A percentile compares a stretch with the other conserved stretches of the same genome.
phyloP scores from a whole-genome alignment of 2,888 invertebrate species.

The Tetramorium bicarinatum region DNA sequence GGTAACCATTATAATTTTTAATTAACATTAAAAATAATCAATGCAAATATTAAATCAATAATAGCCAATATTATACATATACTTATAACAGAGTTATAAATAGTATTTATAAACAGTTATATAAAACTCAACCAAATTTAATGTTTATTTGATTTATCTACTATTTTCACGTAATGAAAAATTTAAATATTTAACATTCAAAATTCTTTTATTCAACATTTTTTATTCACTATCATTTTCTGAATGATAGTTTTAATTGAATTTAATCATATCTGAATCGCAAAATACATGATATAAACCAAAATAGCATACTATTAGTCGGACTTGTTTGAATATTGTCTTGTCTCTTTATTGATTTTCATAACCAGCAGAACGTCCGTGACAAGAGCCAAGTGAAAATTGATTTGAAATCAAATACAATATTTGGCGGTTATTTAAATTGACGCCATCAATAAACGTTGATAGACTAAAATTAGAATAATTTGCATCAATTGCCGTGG shows the following conservation, averaged over 20 bases:
- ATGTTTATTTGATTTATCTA: not conserved
- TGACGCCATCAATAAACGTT: not conserved
- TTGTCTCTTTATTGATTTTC: not conserved
- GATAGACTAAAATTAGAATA: not conserved
- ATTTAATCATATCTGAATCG: not conserved
- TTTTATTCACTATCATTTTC: not conserved
- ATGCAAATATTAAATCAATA: not conserved
- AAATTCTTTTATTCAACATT: not conserved
- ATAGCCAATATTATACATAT: not conserved
- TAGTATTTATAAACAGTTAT: no score
- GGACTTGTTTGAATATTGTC: not conserved
- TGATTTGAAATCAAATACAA: not conserved
- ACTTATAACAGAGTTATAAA: not conserved
- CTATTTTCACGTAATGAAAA: not conserved
- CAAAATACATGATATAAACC: not conserved
- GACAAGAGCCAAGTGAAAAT: not conserved
- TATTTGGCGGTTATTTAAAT: not conserved
- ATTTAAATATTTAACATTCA: not conserved
- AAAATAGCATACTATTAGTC: not conserved
- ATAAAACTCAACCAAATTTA: not conserved
- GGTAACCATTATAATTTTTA: not conserved
- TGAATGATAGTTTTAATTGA: not conserved
- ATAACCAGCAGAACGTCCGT: not conserved
- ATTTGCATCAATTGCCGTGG: not conserved
- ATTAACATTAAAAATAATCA: not conserved